Evolutionary conservation across 2,888 invertebrate species (phyloP).

Genomic region (Belgica antarctica): DNA sequence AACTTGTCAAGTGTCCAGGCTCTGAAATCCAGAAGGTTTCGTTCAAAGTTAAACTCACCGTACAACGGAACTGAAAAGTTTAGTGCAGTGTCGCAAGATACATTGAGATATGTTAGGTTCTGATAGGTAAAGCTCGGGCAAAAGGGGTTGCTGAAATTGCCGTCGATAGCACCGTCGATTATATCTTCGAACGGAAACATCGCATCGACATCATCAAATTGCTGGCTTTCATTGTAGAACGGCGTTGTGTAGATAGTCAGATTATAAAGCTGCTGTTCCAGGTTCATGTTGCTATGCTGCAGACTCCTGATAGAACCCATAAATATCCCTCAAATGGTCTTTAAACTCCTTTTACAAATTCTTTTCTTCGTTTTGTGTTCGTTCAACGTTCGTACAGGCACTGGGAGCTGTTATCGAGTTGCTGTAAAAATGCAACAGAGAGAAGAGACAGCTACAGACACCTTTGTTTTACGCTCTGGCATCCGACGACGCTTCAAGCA

Average conservation of each 20-base stretch:
- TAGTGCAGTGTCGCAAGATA: slow-evolving; percentile 53
- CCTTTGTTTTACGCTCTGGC: not conserved
- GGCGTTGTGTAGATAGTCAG: slow-evolving; percentile 23
- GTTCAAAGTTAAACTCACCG: too few relatives aligned
- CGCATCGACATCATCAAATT: slow-evolving; percentile 10
- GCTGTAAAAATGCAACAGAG: not conserved
- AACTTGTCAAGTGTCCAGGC: too few relatives aligned
- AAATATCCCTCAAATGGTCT: not conserved
- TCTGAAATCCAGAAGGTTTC: too few relatives aligned
- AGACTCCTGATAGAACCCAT: not conserved
- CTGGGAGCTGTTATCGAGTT: slow-evolving; percentile 10
- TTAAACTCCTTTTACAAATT: not conserved
- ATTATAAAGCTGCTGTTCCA: slow-evolving; percentile 25
- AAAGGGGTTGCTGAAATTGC: slow-evolving; percentile 16
- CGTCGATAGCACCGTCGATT: slow-evolving; percentile 11
- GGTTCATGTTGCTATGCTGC: slow-evolving; percentile 8
- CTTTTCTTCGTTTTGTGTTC: slow-evolving; percentile 10
- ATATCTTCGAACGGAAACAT: slow-evolving; percentile 18
- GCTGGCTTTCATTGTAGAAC: not conserved
- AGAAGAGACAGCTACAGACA: slow-evolving; percentile 1
- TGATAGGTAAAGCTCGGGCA: slow-evolving; percentile 22
- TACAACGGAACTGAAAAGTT: slow-evolving; percentile 53
- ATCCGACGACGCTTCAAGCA: not conserved
- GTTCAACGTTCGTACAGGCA: not conserved
- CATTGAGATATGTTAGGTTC: slow-evolving; percentile 52